Conservation (phyloP, 2,113 vertebrate genomes). For the Marmota flaviventris region DNA sequence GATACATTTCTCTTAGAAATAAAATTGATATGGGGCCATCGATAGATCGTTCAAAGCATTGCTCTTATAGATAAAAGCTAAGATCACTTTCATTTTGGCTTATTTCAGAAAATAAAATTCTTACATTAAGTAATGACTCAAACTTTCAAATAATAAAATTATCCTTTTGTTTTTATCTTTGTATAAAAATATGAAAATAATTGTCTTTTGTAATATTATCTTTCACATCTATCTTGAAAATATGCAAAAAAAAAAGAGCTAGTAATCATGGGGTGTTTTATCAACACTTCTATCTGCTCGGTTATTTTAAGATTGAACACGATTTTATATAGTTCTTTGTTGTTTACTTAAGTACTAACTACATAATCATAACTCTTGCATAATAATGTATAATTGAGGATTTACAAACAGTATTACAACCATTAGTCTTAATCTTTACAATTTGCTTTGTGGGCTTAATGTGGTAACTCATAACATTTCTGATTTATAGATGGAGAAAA, state of each 20-base stretch:
- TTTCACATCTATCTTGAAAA: constrained; percentile 8
- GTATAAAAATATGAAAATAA: background rate
- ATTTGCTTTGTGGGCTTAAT: constrained; percentile 53
- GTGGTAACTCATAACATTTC: constrained; percentile 56
- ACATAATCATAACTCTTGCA: constrained; percentile 41
- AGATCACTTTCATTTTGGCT: constrained; percentile 31
- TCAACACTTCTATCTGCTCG: background rate
- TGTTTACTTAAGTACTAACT: constrained; percentile 51
- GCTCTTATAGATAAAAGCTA: background rate
- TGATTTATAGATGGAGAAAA: constrained; percentile 76
- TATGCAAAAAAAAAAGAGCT: background rate
- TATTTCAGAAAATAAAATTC: background rate
- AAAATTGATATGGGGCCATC: background rate
- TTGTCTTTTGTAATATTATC: background rate
- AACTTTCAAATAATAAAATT: constrained; percentile 14
- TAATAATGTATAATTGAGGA: constrained; percentile 58
- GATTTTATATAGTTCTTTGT: constrained; percentile 11
- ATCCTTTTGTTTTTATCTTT: background rate
- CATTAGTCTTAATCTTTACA: constrained; percentile 70
- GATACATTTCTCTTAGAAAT: background rate
- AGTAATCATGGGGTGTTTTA: background rate
- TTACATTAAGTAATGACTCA: background rate
- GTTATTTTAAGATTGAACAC: constrained; percentile 39
- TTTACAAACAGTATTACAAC: constrained; percentile 57
- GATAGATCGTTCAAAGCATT: background rate